Evolutionary conservation across 2,797 vertebrate species (phyloP), one percentile per base, ranked within the genome.

Genomic region (Fundulus diaphanus): DNA sequence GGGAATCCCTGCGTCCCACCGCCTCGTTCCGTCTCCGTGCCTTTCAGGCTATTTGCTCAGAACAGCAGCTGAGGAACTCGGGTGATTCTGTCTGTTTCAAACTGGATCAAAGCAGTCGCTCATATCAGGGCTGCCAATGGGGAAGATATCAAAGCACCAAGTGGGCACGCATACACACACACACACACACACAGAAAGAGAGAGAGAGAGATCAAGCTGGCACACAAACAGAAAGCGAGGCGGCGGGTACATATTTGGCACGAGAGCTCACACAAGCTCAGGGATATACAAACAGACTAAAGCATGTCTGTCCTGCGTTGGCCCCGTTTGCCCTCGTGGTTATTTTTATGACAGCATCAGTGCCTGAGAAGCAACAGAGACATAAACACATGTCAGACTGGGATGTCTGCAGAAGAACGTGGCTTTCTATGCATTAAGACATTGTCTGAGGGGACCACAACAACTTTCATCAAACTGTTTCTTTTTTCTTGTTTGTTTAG

Each of bases 51-150:
- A 61, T 92, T 91, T 92, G 85, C 87, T 90, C 67, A 73, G 74
- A 83, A 65, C 74, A 70, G 74, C 74, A 81, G 75, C 85, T 70
- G 77, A 85, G 79, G 77, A 87, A 73, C 81, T 79, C 1, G 13
- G 56, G 66, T 75, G 83, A 82, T 85, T 76, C 79, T 70, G 76
- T 82, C 70, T 85, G 77, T 85, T 88, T 88, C 80, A 85, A 82
- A 85, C 2, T 16, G 83, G 84, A 93, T 90, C 88, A 91, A 90
- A 91, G 89, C 88, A 71, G 77, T 54, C 12, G 22, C 75, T 90
- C 70, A 75, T 76, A 86, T 85, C 67, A 46, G 68, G 69, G 66
- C 72, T 88, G 81, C 86, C 85, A 83, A 75, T 79, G 72, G 79
- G 75, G 84, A 78, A 54, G 49, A 82, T 85, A 85, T 88, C 87